Evolutionary conservation across 2,113 vertebrate species (phyloP), one percentile per base, ranked within the genome.

Genomic region (Petrocephalus zakoni): DNA sequence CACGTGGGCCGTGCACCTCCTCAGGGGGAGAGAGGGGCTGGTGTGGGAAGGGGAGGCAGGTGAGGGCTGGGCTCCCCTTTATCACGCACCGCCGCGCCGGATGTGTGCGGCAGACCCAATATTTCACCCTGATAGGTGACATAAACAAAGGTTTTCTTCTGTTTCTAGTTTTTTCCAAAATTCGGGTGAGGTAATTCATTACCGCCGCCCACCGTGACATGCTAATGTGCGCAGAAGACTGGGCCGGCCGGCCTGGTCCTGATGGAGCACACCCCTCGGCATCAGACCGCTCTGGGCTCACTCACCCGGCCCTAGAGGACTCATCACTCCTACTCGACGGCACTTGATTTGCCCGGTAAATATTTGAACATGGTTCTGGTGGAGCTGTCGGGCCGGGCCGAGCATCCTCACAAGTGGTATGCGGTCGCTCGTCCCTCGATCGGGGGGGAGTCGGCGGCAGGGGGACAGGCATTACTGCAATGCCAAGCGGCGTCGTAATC

Each of bases 41-140:
- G n/a, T n/a, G n/a, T n/a, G n/a, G 42, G 42, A 42, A 3, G 42
- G 42, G 42, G 1, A 42, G 3, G 42, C n/a, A 95, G 92, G 84
- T 90, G 25, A 34, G 87, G 91, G 94, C 93, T 91, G 90, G 78
- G 92, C 90, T 58, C 92, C 93, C 92, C 95, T 95, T 95, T 92
- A 95, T 95, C 94, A 94, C 89, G 89, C 93, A 91, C 93, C 92
- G 92, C 92, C 93, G 91, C 94, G 94, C 91, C 90, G 93, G 94
- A 92, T 91, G 92, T 93, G 92, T 37, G 58, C 89, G 90, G 92
- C 91, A 92, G 90, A 90, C 94, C 93, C 94, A 95, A 95, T 95
- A 95, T 95, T 95, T 95, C 95, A 95, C 92, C 90, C 92, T 94
- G 94, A 95, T 95, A 92, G 94, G 94, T 94, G 94, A 95, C 94